Base-by-base conservation (phyloP, 2,888 invertebrate species). In the Steinernema hermaphroditum region DNA sequence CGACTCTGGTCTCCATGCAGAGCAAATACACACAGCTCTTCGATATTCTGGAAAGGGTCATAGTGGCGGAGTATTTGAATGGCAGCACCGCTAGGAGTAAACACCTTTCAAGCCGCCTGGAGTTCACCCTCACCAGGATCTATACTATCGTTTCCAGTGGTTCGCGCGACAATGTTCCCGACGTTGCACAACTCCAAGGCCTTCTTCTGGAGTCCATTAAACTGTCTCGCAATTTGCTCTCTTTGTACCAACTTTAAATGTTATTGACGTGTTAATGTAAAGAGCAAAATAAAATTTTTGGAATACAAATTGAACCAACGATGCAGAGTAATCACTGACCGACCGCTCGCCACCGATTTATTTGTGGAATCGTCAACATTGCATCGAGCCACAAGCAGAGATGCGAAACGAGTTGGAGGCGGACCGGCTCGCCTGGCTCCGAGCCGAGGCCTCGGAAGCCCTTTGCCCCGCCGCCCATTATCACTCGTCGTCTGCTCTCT, bases 211-310 rank as follows among this genome's bases (percentile, higher is more conserved):
- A 62, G 32, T 24, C 62, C 32, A 9, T 62, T 22, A 62, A 62
- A 32, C n/a, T 29, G 29, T 16, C 32, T 16, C 62, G 62, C 16
- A 62, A 32, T 62, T 29, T 62, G 27, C 62, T 62, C 12, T 24
- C 62, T 4, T 16, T 62, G 32, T 62, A 62, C 19, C 16, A 62
- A 12, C 16, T 19, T 50, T 50, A 50, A 50, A 50, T 46, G 46
- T 16, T 19, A 4, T 29, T 4, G 16, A 62, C 16, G 6, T 62
- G 62, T 27, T 29, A 37, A 32, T 29, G n/a, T 62, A n/a, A n/a
- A 62, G 16, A 27, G 27, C 14, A 16, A 19, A 62, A 62, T 62
- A 14, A 62, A 62, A 62, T 32, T 62, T 62, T 62, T 37, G 4
- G 37, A 37, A 37, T 37, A n/a, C n/a, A n/a, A n/a, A n/a, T n/a